phyloP scores from a whole-genome alignment of 2,113 vertebrate genomes.

The Neogobius melanostomus region DNA sequence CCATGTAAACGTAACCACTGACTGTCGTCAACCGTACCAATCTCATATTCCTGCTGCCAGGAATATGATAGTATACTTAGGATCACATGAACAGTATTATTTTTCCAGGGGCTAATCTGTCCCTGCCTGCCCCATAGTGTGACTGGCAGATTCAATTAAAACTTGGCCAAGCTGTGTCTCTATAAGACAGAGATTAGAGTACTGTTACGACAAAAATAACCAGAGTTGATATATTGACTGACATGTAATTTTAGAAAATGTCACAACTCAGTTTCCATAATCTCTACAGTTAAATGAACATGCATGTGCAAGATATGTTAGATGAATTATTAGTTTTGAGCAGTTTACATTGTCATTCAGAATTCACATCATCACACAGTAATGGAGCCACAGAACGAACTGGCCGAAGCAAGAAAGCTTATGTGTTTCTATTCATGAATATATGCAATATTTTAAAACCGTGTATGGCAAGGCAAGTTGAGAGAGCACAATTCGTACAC shows the following conservation, averaged over 20 bases:
- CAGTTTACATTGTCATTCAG: conserved; percentile 42
- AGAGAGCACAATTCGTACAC: too few relatives aligned
- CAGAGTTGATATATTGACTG: conserved; percentile 31
- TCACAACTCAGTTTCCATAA: conserved; percentile 24
- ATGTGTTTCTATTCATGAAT: conserved; percentile 24
- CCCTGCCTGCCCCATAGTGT: not conserved
- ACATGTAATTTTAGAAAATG: conserved; percentile 38
- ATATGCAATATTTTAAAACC: not conserved
- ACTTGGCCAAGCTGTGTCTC: conserved; percentile 32
- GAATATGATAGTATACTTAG: too few relatives aligned
- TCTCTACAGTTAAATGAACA: conserved; percentile 27
- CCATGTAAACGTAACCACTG: too few relatives aligned
- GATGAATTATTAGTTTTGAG: conserved; percentile 24
- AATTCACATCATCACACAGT: too few relatives aligned
- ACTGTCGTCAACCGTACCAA: too few relatives aligned
- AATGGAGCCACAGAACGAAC: too few relatives aligned
- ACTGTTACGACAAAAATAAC: conserved; percentile 13
- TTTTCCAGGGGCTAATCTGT: not conserved
- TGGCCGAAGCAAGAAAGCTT: conserved; percentile 6
- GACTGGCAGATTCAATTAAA: conserved; percentile 14
- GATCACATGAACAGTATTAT: too few relatives aligned
- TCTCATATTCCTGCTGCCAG: too few relatives aligned
- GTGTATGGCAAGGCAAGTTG: too few relatives aligned
- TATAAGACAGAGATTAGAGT: conserved; percentile 47
- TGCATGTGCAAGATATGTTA: conserved; percentile 12